These are phyloP conservation scores for Sinocyclocheilus grahami DNA, from an alignment of 2,113 vertebrate species.

Conservation along the genomic window DNA sequence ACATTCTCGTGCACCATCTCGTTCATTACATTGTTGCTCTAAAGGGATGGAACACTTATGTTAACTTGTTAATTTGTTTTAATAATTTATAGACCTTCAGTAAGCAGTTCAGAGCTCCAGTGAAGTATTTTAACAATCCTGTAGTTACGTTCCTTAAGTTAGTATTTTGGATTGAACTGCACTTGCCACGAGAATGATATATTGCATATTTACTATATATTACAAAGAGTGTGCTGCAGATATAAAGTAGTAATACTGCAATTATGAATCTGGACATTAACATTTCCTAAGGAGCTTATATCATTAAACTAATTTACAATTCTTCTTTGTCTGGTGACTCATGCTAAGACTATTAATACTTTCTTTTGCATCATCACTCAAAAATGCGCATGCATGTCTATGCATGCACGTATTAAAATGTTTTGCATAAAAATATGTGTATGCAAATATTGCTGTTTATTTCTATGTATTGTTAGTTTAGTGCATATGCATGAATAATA, in stretches of 20 bases:
- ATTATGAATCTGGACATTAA: background rate
- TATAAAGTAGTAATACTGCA: background rate
- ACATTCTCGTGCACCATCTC: conserved; percentile 2
- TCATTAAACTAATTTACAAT: background rate
- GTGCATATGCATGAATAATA: background rate
- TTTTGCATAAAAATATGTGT: background rate
- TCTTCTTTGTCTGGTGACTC: background rate
- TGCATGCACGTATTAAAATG: background rate
- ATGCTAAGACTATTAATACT: background rate
- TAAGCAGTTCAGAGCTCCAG: background rate
- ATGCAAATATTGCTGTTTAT: background rate
- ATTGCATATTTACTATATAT: background rate
- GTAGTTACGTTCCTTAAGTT: background rate
- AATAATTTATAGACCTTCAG: background rate
- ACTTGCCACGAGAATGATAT: background rate
- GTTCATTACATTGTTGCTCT: conserved; percentile 21
- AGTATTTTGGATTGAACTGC: background rate
- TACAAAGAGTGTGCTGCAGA: background rate
- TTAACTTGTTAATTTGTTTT: background rate
- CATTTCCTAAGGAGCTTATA: background rate
- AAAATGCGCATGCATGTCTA: background rate
- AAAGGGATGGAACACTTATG: background rate
- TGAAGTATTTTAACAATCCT: background rate
- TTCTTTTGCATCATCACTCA: background rate
- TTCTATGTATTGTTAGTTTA: background rate